phyloP scores from a whole-genome alignment of 2,888 invertebrate species.

The Caenorhabditis sinica region DNA sequence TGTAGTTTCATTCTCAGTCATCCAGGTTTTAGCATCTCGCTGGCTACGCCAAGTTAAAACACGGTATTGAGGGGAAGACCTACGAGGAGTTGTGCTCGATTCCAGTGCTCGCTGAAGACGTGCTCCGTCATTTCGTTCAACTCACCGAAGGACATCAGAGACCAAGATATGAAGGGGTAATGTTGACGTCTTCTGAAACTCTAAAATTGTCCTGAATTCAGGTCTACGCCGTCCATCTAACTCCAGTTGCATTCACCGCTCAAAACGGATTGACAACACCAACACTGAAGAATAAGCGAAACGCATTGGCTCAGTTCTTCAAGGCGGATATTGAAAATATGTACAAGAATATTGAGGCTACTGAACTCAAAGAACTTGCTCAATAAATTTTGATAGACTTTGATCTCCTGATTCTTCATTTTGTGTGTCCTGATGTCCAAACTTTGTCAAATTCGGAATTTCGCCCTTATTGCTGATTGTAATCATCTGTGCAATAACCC shows the following conservation, averaged over 20 bases:
- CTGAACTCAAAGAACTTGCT: conserved; percentile 27
- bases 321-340: conserved; percentile 51
- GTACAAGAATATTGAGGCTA: conserved; percentile 53
- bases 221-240: conserved; percentile 56
- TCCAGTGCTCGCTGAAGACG: conserved; percentile 38
- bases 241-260: conserved; percentile 42
- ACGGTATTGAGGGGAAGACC: conserved; percentile 47
- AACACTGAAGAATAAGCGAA: conserved; percentile 64
- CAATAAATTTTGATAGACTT: neutral
- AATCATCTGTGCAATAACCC: too few species aligned
- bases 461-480: too few species aligned
- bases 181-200: neutral
- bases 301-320: conserved; percentile 43
- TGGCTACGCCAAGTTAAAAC: conserved; percentile 43
- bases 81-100: conserved; percentile 54
- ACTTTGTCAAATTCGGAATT: too few species aligned
- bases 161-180: conserved; percentile 60
- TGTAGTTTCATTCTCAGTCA: neutral
- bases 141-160: conserved; percentile 42
- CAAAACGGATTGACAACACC: conserved; percentile 60
- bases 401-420: neutral
- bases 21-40: conserved; percentile 38
- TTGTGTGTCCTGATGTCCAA: neutral
- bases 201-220: neutral
- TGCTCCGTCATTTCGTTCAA: conserved; percentile 40